Conservation (phyloP, 2,797 vertebrate genomes). For the Ptychadena robeensis region DNA sequence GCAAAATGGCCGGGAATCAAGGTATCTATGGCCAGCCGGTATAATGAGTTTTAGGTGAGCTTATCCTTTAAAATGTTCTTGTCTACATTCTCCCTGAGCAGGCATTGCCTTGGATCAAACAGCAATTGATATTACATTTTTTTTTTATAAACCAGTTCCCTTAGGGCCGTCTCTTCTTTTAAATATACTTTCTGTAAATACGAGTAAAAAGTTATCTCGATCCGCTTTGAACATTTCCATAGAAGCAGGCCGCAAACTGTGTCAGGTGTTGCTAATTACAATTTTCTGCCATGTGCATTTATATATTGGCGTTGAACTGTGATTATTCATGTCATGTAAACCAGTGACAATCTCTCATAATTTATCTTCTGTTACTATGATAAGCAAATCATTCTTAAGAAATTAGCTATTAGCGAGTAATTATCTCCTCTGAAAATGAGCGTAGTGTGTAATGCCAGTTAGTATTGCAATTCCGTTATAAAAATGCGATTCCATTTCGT, state of each 20-base stretch:
- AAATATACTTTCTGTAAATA: not conserved
- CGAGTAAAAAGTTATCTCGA: conserved; percentile 34
- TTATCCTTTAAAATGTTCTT: not conserved
- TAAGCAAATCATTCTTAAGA: conserved; percentile 63
- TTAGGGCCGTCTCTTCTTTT: not conserved
- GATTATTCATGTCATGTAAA: conserved; percentile 62
- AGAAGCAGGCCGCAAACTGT: conserved; percentile 53
- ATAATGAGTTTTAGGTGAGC: not conserved
- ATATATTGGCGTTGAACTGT: conserved; percentile 52
- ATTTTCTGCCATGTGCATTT: conserved; percentile 59
- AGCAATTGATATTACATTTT: not conserved
- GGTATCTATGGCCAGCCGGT: too few species aligned
- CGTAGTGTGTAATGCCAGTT: conserved; percentile 38
- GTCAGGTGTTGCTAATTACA: conserved; percentile 59
- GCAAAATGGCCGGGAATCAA: too few species aligned
- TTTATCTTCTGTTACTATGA: conserved; percentile 58
- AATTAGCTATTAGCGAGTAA: conserved; percentile 60
- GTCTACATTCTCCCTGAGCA: not conserved
- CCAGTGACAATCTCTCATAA: conserved; percentile 56
- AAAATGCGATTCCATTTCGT: conserved; percentile 4
- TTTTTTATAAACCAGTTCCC: not conserved
- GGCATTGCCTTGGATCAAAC: not conserved
- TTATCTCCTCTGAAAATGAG: conserved; percentile 54
- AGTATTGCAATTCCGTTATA: conserved; percentile 19
- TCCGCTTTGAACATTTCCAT: conserved; percentile 27